Percentiles rank a stretch among this genome's conserved stretches.
phyloP scores from a whole-genome alignment of 2,113 vertebrate species.

The Phainopepla nitens region DNA sequence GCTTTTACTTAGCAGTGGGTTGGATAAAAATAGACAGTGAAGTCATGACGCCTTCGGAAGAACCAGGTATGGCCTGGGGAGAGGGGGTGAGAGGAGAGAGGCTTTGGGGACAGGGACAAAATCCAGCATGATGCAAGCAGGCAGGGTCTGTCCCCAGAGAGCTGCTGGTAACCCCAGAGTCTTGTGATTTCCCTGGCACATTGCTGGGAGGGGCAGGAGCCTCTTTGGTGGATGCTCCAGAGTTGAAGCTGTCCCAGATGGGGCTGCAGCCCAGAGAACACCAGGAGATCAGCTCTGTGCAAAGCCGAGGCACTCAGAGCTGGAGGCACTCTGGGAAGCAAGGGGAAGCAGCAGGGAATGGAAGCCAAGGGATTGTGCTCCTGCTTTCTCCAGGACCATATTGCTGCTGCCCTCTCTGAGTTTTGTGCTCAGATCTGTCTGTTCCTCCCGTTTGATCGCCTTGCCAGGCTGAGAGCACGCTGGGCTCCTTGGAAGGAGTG shows the following conservation, averaged over 20 bases:
- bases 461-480: not conserved
- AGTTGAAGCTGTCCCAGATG: not conserved
- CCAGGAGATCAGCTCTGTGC: not conserved
- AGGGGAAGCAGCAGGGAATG: not conserved
- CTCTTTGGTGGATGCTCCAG: not conserved
- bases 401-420: not conserved
- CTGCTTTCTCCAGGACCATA: not conserved
- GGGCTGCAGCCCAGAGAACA: not conserved
- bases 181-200: not conserved
- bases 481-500: not conserved
- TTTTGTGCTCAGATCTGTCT: not conserved
- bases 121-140: fast-evolving
- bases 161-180: not conserved
- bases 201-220: not conserved
- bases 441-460: not conserved
- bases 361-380: not conserved
- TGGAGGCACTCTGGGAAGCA: not conserved
- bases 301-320: not conserved
- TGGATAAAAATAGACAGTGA: conserved; percentile 59
- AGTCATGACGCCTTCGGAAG: conserved; percentile 15
- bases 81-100: not conserved
- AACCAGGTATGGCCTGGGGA: conserved; percentile 38
- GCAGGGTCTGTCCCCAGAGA: not conserved
- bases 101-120: not conserved
- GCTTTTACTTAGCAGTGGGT: conserved; percentile 50